Conservation (phyloP, 2,797 vertebrate species). For the Benthosema pterotum region DNA sequence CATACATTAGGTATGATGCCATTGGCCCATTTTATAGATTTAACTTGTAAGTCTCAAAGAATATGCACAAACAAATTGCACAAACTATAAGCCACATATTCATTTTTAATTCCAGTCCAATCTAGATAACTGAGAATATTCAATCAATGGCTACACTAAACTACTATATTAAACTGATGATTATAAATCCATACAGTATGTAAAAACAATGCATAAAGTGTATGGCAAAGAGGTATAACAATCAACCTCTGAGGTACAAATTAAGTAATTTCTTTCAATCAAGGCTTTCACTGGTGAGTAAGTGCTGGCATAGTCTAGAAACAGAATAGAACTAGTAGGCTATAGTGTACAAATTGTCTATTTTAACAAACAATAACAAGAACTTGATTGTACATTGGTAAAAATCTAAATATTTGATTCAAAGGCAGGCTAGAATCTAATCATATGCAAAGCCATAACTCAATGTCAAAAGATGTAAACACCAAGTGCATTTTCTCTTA, state of each 20-base stretch:
- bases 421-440: slow-evolving; percentile 18
- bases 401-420: not conserved
- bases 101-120: slow-evolving; percentile 20
- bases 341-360: not conserved
- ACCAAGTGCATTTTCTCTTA: slow-evolving; percentile 18
- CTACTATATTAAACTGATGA: not conserved
- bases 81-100: not conserved
- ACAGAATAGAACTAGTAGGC: slow-evolving; percentile 3
- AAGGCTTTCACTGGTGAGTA: slow-evolving; percentile 22
- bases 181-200: slow-evolving; percentile 2
- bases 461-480: slow-evolving; percentile 26
- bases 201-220: slow-evolving; percentile 8
- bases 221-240: slow-evolving; percentile 21
- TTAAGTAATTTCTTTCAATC: slow-evolving; percentile 6
- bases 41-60: not conserved
- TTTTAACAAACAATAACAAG: not conserved
- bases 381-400: not conserved
- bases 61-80: no score
- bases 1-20: no score
- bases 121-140: slow-evolving; percentile 35
- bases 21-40: not conserved
- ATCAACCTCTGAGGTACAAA: slow-evolving; percentile 27
- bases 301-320: not conserved
- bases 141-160: slow-evolving; percentile 10
- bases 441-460: slow-evolving; percentile 18